A percentile compares a stretch with the other conserved stretches of the same genome.
Conservation (phyloP, 1,140 invertebrate species). For the Tetranychus urticae region DNA sequence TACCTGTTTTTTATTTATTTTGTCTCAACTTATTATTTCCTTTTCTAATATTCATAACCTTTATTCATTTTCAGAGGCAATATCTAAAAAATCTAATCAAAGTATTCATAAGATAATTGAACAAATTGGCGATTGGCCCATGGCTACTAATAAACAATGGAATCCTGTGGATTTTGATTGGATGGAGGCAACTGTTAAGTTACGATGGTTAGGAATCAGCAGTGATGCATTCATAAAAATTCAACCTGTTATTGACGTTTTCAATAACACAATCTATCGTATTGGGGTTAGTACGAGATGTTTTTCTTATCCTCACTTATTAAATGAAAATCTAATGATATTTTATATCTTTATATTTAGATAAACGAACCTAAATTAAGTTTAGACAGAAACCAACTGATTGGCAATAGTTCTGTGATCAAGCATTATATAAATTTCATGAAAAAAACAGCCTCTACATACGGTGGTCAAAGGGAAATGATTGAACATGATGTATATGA, state of each 20-base stretch:
- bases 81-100: neutral
- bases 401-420: no score
- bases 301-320: no score
- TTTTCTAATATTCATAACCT: no score
- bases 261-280: constrained; percentile 48
- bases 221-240: constrained; percentile 81
- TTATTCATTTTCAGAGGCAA: constrained; percentile 1
- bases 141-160: constrained; percentile 43
- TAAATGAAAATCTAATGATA: no score
- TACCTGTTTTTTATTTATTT: neutral
- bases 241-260: constrained; percentile 63
- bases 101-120: neutral
- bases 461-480: no score
- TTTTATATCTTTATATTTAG: no score
- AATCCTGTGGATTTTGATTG: constrained; percentile 35
- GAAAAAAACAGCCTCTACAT: no score
- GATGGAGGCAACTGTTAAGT: constrained; percentile 54
- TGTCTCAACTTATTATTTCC: no score
- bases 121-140: constrained; percentile 64
- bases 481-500: constrained; percentile 19
- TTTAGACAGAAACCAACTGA: no score
- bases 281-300: constrained; percentile 39
- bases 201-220: constrained; percentile 49
- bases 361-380: no score
- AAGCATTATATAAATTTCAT: no score